phyloP scores from a whole-genome alignment of 2,888 invertebrate species.

The Diachrysia chrysitis region DNA sequence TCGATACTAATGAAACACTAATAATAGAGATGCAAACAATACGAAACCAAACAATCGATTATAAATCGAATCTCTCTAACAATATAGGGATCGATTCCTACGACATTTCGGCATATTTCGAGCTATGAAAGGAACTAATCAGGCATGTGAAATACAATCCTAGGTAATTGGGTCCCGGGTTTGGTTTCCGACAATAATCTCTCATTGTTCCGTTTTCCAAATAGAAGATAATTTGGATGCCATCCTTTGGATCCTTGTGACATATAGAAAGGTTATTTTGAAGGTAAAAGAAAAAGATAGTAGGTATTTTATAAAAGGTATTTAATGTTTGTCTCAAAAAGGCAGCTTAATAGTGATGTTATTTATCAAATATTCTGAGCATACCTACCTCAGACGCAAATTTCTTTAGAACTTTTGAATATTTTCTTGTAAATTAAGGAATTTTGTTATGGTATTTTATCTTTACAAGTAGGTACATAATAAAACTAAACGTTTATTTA shows the following conservation, averaged over 20 bases:
- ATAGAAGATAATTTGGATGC: conserved; percentile 27
- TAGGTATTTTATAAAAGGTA: conserved; percentile 26
- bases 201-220: conserved; percentile 44
- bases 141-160: conserved; percentile 44
- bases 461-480: too few relatives aligned
- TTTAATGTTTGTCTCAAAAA: conserved; percentile 14
- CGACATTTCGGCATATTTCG: conserved; percentile 45
- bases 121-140: conserved; percentile 57
- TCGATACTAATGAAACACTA: conserved; percentile 25
- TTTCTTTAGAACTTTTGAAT: background rate
- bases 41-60: conserved; percentile 44
- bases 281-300: conserved; percentile 35
- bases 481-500: too few relatives aligned
- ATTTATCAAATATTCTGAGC: background rate
- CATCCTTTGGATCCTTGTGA: conserved; percentile 21
- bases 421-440: background rate
- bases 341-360: conserved; percentile 4
- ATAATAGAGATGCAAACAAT: conserved; percentile 55
- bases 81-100: conserved; percentile 36
- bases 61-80: conserved; percentile 48
- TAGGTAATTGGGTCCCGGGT: conserved; percentile 54
- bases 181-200: conserved; percentile 44
- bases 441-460: background rate
- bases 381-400: background rate
- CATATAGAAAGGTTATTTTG: conserved; percentile 30